Evolutionary conservation across 1,140 invertebrate species (phyloP), one percentile per base, ranked within the genome.

Genomic region (Chelonus insularis): DNA sequence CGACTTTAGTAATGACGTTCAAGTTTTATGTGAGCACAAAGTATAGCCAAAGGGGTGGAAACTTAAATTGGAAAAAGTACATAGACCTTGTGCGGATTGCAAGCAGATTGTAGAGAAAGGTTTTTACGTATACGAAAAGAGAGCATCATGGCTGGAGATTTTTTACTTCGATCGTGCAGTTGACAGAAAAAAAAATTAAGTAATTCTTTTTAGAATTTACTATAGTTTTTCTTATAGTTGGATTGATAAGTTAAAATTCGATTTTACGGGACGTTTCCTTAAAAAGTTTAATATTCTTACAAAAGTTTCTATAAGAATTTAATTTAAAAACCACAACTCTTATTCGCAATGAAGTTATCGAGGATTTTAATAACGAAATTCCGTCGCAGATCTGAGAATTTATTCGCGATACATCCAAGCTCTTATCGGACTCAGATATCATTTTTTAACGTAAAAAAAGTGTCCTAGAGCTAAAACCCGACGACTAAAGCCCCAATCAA

Each of bases 401-500:
- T 51, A 51, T 51, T 34, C 25, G n/a, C 20, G 29, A 51, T 34
- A 51, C 29, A 18, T 14, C 6, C 11, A 34, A 11, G 2, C 1
- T 51, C 23, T 7, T 18, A 32, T 34, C 25, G 21, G 45, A 43
- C 41, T 43, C 16, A 14, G 41, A 43, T 16, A 14, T 43, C 14
- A 43, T 43, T 43, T 43, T 11, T 11, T 23, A n/a, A 8, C 11
- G 23, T 4, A 48, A 25, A 25, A 48, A 25, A 25, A 6, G 11
- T 21, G 16, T 29, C 11, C 9, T 16, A 16, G 23, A 36, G 29
- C 20, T 32, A 29, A 34, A 25, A 16, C 20, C 21, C 37, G 55
- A 57, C 55, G 21, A 34, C 16, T 32, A 25, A 51, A 43, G 21
- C 51, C 57, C 47, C 57, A 59, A 59, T 59, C 57, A 59, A 59